Conservation (phyloP, 2,888 invertebrate genomes). For the Pachycephus smyrnensis region DNA sequence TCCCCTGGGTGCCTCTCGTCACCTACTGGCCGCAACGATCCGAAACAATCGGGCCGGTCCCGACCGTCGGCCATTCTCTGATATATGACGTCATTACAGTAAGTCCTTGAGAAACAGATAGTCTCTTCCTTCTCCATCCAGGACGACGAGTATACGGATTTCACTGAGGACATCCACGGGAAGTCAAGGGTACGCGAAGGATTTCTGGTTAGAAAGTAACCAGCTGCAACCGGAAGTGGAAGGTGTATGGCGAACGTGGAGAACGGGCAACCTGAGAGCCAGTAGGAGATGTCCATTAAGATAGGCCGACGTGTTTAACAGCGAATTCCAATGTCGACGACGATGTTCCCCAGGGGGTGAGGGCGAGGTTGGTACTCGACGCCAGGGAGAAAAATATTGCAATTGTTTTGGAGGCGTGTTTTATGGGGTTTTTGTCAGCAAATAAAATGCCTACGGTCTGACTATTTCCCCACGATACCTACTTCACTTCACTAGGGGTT, state of each 20-base stretch:
- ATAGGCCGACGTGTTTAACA: constrained; percentile 53
- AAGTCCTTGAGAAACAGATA: constrained; percentile 25
- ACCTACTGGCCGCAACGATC: constrained; percentile 21
- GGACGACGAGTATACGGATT: no score
- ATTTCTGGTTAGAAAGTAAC: no score
- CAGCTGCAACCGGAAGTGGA: no score
- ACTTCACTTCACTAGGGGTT: no score
- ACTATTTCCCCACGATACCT: no score
- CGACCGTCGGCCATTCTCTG: constrained; percentile 21
- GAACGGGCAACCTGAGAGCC: constrained; percentile 26
- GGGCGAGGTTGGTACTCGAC: constrained; percentile 20
- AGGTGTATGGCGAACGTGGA: no score
- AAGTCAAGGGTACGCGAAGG: no score
- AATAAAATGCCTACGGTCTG: constrained; percentile 37
- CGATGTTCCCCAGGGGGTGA: constrained; percentile 19
- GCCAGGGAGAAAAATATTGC: constrained; percentile 32
- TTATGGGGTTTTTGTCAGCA: constrained; percentile 37
- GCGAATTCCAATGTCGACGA: constrained; percentile 51
- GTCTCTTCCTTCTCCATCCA: constrained; percentile 13
- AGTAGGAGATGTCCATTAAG: constrained; percentile 54
- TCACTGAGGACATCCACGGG: no score
- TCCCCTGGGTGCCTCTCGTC: constrained; percentile 23
- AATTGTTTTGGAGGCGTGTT: constrained; percentile 40
- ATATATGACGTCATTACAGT: constrained; percentile 27
- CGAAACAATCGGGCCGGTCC: constrained; percentile 22